Evolutionary conservation across 30 jellyfish, hydroid and myxozoan genomes (phyloP), one percentile per base, ranked within the genome.

Genomic region (Hydractinia symbiolongicarpus): DNA sequence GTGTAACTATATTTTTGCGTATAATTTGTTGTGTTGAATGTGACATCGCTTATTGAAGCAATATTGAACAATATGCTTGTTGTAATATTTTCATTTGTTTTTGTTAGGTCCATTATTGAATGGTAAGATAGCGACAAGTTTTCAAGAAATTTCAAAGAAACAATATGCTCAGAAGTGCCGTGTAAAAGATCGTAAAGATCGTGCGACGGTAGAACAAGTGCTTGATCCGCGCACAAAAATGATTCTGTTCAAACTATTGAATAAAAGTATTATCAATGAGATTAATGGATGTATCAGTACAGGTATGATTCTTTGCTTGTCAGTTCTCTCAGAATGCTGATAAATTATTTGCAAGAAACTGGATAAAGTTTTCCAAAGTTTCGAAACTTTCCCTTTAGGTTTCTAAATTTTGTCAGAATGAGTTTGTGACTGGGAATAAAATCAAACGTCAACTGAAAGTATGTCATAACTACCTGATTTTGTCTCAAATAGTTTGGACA

Each of bases 181-280:
- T 5, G 85, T 84, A 60, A 94, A 86, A 54, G 99, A 94, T 77
- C 81, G 93, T 57, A 83, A 94, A 52, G 99, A 94, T 68, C 83
- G 97, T 16, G 97, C 96, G 70, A 94, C 99, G n/a, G 96, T 88
- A 11, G 99, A 94, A 67, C 96, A 94, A 76, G 99, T 94, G 16
- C 84, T 94, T 61, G 97, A 94, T 67, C 99, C 96, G 13, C 80
- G 97, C 9, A 89, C 97, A 5, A 88, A 88, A 75, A 94, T 94
- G 96, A 94, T 94, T 54, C 71, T 94, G 66, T 89, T 88, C 61
- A 94, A 94, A 61, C 66, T 94, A 77, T 73, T 94, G 53, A 94
- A 94, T 67, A 88, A 90, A 66, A 97, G 99, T 13, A 81, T 86
- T 15, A 89, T 94, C 56, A 82, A 72, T 67, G 88, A 88, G 62